These are phyloP conservation scores for Noctua janthina DNA, from an alignment of 2,888 invertebrate genomes.

Conservation along the genomic window DNA sequence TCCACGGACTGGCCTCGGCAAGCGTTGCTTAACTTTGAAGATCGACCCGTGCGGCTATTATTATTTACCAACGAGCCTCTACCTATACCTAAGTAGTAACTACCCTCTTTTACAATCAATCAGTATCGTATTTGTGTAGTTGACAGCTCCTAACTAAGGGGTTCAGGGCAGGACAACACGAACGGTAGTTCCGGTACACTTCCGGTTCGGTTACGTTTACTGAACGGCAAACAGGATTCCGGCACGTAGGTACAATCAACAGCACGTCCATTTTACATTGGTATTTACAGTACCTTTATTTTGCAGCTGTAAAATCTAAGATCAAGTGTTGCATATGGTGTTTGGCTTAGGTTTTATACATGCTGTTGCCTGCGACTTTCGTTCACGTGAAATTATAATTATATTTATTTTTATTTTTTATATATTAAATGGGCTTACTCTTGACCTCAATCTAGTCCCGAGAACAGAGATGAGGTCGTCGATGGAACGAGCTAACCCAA, in stretches of 20 bases:
- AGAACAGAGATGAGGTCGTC: too few species aligned
- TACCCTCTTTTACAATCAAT: slow-evolving; percentile 22
- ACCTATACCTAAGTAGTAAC: neutral
- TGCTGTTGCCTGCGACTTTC: too few species aligned
- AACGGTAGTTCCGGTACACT: slow-evolving; percentile 22
- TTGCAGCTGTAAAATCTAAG: too few species aligned
- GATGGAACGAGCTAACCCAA: too few species aligned
- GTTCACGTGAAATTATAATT: too few species aligned
- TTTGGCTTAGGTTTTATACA: too few species aligned
- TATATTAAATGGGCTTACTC: too few species aligned
- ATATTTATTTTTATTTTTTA: too few species aligned
- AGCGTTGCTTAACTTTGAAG: neutral
- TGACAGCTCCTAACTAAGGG: slow-evolving; percentile 28
- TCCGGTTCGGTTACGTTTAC: slow-evolving; percentile 7
- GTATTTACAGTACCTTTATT: neutral
- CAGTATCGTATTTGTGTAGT: slow-evolving; percentile 13
- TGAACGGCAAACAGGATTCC: slow-evolving; percentile 21
- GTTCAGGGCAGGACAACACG: slow-evolving; percentile 22
- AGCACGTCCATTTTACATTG: neutral
- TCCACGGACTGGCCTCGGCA: neutral
- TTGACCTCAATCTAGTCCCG: too few species aligned
- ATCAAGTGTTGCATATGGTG: too few species aligned
- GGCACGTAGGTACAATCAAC: slow-evolving; percentile 11
- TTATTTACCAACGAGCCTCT: neutral
- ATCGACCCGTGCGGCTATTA: neutral